phyloP scores from a whole-genome alignment of 2,797 vertebrate genomes.

The Echiichthys vipera region DNA sequence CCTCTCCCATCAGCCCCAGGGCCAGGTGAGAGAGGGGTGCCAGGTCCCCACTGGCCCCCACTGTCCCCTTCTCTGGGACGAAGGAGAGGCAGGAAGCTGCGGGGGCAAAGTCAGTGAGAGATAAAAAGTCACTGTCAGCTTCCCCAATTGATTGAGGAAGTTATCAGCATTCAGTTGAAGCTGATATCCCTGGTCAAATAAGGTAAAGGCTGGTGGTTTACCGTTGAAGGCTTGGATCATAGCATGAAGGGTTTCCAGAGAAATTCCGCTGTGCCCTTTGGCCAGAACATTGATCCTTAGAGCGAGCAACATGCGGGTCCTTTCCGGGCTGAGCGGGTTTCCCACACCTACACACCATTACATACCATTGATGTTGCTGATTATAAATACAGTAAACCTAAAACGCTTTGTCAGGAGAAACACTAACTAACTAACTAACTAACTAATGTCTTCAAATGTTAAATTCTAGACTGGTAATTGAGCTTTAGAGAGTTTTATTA shows the following conservation, averaged over 20 bases:
- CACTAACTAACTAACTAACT: too few species aligned
- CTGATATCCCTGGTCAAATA: slow-evolving; percentile 17
- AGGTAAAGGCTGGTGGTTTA: slow-evolving; percentile 66
- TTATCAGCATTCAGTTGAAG: slow-evolving; percentile 1
- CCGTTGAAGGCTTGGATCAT: slow-evolving; percentile 96
- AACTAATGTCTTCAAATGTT: neutral
- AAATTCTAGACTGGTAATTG: neutral
- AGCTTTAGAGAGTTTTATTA: slow-evolving; percentile 65
- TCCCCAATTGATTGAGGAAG: neutral
- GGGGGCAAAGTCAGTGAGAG: slow-evolving; percentile 14
- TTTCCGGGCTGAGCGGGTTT: slow-evolving; percentile 94
- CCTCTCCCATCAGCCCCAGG: slow-evolving; percentile 97
- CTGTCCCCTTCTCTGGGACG: slow-evolving; percentile 97
- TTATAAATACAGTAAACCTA: neutral
- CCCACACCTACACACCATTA: slow-evolving; percentile 89
- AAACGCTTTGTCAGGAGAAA: neutral
- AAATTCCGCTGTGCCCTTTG: slow-evolving; percentile 97
- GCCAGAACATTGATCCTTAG: slow-evolving; percentile 97
- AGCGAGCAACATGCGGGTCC: slow-evolving; percentile 96
- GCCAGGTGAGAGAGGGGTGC: slow-evolving; percentile 97
- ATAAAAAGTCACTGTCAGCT: neutral
- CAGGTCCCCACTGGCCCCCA: slow-evolving; percentile 97
- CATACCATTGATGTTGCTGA: slow-evolving; percentile 3
- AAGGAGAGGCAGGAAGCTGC: slow-evolving; percentile 96
- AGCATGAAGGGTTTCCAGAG: slow-evolving; percentile 91